A percentile compares a stretch with the other conserved stretches of the same genome.
Conservation (phyloP, 2,113 vertebrate genomes). For the Chitala chitala region DNA sequence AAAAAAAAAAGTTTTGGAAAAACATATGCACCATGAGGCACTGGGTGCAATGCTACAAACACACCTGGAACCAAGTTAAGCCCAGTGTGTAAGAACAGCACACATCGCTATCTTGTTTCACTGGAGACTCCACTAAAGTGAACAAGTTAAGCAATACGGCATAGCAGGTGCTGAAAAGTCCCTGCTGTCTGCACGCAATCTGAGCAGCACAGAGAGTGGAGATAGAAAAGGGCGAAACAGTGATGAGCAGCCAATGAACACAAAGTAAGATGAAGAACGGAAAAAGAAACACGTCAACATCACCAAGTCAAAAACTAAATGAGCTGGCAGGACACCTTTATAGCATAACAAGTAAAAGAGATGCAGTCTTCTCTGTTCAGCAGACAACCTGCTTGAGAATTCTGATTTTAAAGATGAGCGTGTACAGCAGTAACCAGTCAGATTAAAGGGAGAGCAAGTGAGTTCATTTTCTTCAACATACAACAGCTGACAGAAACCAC, state of each 20-base stretch:
- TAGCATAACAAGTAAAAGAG: no score
- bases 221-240: background rate
- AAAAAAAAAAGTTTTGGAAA: background rate
- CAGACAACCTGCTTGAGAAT: no score
- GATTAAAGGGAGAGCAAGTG: no score
- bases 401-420: no score
- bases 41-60: background rate
- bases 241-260: background rate
- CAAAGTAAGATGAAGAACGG: background rate
- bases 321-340: background rate
- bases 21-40: background rate
- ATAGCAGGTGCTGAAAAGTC: background rate
- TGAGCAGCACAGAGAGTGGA: background rate
- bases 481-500: no score
- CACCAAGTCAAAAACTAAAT: background rate
- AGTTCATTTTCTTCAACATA: no score
- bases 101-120: no score
- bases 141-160: background rate
- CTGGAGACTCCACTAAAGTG: no score
- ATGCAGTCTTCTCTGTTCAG: no score
- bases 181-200: background rate
- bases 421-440: no score
- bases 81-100: no score
- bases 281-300: background rate
- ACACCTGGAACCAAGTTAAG: no score